Evolutionary conservation across 2,113 vertebrate genomes (phyloP).

Genomic region (Piaya cayana): DNA sequence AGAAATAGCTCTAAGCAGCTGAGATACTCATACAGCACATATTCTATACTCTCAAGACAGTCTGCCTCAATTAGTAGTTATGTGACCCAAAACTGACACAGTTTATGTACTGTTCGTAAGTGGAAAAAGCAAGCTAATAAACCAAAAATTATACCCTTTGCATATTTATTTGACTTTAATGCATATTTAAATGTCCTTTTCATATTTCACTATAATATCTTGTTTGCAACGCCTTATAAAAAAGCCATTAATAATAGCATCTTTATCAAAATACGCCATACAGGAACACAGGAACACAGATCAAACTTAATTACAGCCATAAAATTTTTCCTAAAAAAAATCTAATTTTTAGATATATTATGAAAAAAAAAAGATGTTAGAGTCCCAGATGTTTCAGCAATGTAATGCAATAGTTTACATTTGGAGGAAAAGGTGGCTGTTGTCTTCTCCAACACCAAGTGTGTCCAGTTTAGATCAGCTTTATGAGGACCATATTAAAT

Average conservation of each 20-base stretch:
- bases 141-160: not conserved
- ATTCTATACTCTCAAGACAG: not conserved
- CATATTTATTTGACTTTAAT: not conserved
- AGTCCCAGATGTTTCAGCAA: not conserved
- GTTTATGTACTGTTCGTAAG: not conserved
- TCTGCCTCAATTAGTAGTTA: not conserved
- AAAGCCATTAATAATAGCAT: not conserved
- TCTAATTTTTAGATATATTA: not conserved
- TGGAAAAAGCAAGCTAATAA: not conserved
- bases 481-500: not conserved
- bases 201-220: not conserved
- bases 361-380: not conserved
- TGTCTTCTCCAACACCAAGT: not conserved
- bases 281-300: not conserved
- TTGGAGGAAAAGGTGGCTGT: not conserved
- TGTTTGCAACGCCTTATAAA: not conserved
- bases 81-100: not conserved
- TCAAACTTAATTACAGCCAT: not conserved
- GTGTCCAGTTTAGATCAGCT: not conserved
- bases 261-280: not conserved
- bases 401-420: not conserved
- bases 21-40: not conserved
- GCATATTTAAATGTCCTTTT: not conserved
- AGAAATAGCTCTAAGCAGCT: not conserved
- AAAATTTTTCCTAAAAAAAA: not conserved